Percentiles rank a stretch among this genome's conserved stretches.
Evolutionary conservation across 2,113 vertebrate genomes (phyloP).

Genomic region (Anhinga rufa): DNA sequence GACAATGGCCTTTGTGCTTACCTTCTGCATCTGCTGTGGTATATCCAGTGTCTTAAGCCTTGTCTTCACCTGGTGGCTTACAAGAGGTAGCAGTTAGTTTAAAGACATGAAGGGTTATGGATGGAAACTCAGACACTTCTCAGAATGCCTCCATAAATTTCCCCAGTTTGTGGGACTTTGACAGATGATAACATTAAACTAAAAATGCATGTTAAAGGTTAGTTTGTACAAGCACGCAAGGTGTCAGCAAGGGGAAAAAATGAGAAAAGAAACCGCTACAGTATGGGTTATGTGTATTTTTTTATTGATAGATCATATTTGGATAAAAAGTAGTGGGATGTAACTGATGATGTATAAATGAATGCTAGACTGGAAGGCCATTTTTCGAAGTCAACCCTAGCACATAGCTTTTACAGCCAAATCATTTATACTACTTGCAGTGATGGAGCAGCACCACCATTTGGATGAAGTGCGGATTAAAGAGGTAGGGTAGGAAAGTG

Average conservation of each 20-base stretch:
- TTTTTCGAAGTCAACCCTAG: background rate
- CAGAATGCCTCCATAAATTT: background rate
- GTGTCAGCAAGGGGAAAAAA: background rate
- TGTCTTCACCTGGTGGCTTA: background rate
- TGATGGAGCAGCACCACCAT: background rate
- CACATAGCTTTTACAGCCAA: background rate
- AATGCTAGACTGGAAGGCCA: background rate
- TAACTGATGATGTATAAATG: background rate
- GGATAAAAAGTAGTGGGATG: background rate
- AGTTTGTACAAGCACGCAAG: background rate
- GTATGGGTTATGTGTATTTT: background rate
- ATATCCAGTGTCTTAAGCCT: background rate
- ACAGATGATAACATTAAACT: background rate
- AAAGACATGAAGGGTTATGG: background rate
- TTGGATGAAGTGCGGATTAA: background rate
- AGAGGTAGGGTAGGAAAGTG: background rate
- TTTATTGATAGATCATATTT: background rate
- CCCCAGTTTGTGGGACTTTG: background rate
- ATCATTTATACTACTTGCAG: background rate
- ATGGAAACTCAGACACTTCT: background rate
- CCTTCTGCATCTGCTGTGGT: background rate
- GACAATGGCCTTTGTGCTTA: background rate
- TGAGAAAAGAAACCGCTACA: background rate
- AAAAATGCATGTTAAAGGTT: background rate
- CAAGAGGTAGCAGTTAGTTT: background rate